Percentiles rank a stretch among this genome's conserved stretches.
phyloP scores from a whole-genome alignment of 2,888 invertebrate species.

The Rhagophthalmus giganteus region DNA sequence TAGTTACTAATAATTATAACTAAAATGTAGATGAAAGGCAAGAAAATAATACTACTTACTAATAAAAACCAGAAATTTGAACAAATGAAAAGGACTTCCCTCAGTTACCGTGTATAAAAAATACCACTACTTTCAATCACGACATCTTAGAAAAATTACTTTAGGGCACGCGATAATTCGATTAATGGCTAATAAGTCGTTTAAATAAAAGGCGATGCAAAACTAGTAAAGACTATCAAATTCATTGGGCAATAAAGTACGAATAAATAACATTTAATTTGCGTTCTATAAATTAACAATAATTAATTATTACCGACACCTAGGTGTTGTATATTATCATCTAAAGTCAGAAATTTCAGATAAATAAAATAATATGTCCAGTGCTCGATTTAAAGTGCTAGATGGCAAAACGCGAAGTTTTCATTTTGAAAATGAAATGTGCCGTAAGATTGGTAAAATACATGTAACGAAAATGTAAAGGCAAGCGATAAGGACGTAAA shows the following conservation, averaged over 20 bases:
- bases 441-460: too few species aligned
- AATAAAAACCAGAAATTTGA: neutral
- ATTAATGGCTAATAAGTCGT: neutral
- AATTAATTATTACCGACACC: too few species aligned
- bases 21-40: neutral
- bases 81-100: too few species aligned
- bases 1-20: neutral
- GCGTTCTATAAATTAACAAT: neutral
- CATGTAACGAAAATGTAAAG: too few species aligned
- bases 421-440: too few species aligned
- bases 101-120: neutral
- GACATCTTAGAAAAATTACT: neutral
- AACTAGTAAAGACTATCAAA: neutral
- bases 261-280: neutral
- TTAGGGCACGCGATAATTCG: neutral
- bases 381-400: too few species aligned
- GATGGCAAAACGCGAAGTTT: too few species aligned
- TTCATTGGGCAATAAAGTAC: neutral
- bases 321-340: too few species aligned
- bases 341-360: too few species aligned
- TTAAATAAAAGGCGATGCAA: neutral
- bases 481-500: too few species aligned
- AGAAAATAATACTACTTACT: neutral
- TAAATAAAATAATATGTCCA: too few species aligned
- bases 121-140: neutral